Base-by-base conservation (phyloP, 2,888 invertebrate genomes). In the Ectemnius lituratus region DNA sequence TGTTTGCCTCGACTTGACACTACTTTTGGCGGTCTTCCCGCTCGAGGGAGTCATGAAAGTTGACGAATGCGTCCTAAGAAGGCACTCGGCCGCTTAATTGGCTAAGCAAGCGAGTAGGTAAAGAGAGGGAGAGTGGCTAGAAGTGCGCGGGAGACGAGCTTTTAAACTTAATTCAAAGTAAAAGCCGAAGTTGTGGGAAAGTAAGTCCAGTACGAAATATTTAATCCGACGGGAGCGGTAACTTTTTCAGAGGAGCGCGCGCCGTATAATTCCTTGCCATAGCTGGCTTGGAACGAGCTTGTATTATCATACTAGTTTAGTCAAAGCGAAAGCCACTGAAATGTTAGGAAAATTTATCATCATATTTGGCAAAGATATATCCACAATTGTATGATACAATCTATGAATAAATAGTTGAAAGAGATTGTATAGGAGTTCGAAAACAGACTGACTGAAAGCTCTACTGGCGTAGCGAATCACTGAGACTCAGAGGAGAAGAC, bases 341-440 rank as follows among this genome's bases (percentile, higher is more conserved):
- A 37, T 1, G 13, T 20, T 23, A 56, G 49, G 60, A 70, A 61
- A 49, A 76, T 71, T 75, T 71, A 67, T 70, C 62, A 6, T 46
- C 52, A 64, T 20, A 13, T 46, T 52, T 47, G 60, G 52, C 63
- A 49, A 49, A 37, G 8, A 6, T 3, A 20, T 45, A 52, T 46
- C 1, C 47, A 20, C 57, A 57, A 37, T 20, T 6, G 49, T 56
- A 64, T 52, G 47, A 23, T 18, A 45, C 70, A 52, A 73, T 81
- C 70, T 73, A 71, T 76, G 78, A 78, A 81, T 80, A 81, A 81
- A 76, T 76, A 73, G 75, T 23, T 23, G 73, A 49, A 71, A 70
- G 67, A 8, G 37, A 6, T 23, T 23, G 23, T 23, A 37, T 1
- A 6, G 11, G 75, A 81, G 69, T 78, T 75, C 71, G 47, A 62